phyloP scores from a whole-genome alignment of 2,797 vertebrate species.

The Sarcoramphus papa region DNA sequence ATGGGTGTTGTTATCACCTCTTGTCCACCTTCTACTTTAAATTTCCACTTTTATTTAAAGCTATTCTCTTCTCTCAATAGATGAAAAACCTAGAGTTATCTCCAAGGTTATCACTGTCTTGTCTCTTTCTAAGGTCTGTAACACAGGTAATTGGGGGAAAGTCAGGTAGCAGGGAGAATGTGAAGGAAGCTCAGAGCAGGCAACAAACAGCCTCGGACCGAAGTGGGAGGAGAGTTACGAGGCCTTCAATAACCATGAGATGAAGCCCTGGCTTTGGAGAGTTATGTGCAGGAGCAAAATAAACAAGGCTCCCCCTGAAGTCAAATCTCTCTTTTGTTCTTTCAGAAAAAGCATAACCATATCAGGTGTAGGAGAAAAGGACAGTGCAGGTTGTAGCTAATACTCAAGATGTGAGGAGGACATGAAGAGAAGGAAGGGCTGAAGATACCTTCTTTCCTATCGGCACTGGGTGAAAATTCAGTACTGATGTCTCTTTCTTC shows the following conservation, averaged over 20 bases:
- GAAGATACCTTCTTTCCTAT: not conserved
- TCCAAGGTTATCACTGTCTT: not conserved
- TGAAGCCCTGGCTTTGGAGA: not conserved
- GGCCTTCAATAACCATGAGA: not conserved
- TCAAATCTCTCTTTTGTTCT: not conserved
- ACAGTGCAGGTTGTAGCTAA: not conserved
- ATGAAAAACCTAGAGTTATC: not conserved
- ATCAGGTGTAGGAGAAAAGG: not conserved
- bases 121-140: not conserved
- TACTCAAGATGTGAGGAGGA: not conserved
- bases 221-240: not conserved
- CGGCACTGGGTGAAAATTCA: not conserved
- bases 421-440: not conserved
- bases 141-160: not conserved
- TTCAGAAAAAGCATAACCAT: not conserved
- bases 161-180: not conserved
- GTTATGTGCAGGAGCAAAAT: not conserved
- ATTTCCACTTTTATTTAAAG: constrained; percentile 39
- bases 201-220: rapidly evolving
- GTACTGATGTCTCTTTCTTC: not conserved
- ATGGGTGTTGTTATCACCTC: not conserved
- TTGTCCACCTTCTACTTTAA: not conserved
- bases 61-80: not conserved
- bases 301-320: not conserved
- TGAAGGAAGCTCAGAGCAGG: not conserved